These are phyloP conservation scores for Vanessa atalanta DNA, from an alignment of 1,140 invertebrate species.

Conservation along the genomic window DNA sequence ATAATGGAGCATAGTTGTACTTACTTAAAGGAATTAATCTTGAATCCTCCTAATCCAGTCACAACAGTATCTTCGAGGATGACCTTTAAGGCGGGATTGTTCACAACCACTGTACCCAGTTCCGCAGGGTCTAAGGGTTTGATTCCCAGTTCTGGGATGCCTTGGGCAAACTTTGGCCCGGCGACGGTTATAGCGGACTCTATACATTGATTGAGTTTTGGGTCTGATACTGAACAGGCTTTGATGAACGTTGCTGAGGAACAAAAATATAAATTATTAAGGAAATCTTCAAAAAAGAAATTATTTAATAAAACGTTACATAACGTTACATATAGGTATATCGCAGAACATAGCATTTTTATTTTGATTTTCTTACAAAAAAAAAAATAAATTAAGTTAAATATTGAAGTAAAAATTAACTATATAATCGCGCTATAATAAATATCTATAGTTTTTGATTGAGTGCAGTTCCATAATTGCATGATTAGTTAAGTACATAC, in stretches of 20 bases:
- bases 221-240: conserved; percentile 78
- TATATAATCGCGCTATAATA: no score
- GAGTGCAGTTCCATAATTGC: no score
- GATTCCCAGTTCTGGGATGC: conserved; percentile 78
- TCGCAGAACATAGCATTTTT: no score
- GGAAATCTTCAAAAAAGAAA: not conserved
- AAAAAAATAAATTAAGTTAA: no score
- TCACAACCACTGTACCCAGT: conserved; percentile 68
- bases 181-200: conserved; percentile 65
- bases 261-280: conserved; percentile 21
- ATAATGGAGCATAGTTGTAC: conserved; percentile 24
- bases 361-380: no score
- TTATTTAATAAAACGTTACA: no score
- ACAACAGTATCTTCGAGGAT: conserved; percentile 70
- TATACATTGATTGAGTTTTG: conserved; percentile 79
- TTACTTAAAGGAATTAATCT: conserved; percentile 71
- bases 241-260: conserved; percentile 80
- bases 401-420: no score
- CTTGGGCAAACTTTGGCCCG: conserved; percentile 73
- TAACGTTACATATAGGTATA: no score
- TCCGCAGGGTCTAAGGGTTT: conserved; percentile 77
- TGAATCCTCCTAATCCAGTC: conserved; percentile 62
- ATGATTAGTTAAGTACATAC: no score
- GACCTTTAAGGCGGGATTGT: conserved; percentile 69
- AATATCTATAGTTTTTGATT: no score